These are phyloP conservation scores for Orthosia gracilis DNA, from an alignment of 2,888 invertebrate species.

Conservation along the genomic window DNA sequence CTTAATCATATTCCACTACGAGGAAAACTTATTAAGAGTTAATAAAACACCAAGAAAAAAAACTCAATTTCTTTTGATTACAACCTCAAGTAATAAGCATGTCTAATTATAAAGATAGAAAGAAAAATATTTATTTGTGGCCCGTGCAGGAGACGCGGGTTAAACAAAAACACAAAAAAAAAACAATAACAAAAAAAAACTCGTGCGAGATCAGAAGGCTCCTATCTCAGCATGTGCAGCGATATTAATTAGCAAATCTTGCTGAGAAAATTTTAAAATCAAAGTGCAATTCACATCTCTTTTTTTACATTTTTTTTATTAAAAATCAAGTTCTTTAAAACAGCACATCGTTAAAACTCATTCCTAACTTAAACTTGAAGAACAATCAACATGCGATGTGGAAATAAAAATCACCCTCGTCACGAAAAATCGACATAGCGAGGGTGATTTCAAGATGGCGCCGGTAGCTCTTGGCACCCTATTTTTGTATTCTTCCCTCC, in stretches of 20 bases:
- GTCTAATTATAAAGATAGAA: slow-evolving; percentile 39
- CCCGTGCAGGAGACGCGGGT: no score
- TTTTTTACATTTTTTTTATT: neutral
- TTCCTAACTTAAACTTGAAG: slow-evolving; percentile 46
- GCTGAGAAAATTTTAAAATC: slow-evolving; percentile 11
- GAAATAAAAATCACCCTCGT: slow-evolving; percentile 68
- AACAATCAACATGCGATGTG: slow-evolving; percentile 49
- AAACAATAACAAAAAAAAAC: no score
- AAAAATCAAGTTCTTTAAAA: slow-evolving; percentile 27
- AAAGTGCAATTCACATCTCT: neutral
- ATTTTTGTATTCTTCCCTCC: slow-evolving; percentile 87
- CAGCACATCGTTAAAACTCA: slow-evolving; percentile 57
- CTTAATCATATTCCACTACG: slow-evolving; percentile 7
- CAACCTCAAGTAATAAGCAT: slow-evolving; percentile 27
- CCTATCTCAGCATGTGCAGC: no score
- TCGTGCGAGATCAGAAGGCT: no score
- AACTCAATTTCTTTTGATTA: slow-evolving; percentile 21
- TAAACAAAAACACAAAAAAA: no score
- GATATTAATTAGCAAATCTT: slow-evolving; percentile 41
- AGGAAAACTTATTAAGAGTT: slow-evolving; percentile 8
- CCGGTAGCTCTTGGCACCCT: slow-evolving; percentile 84
- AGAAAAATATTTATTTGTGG: no score
- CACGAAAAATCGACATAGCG: slow-evolving; percentile 77
- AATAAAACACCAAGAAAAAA: slow-evolving; percentile 32
- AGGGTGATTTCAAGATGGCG: slow-evolving; percentile 84